A percentile compares a stretch with the other conserved stretches of the same genome.
Conservation (phyloP, 2,888 invertebrate species). For the Heteromyza rotundicornis region DNA sequence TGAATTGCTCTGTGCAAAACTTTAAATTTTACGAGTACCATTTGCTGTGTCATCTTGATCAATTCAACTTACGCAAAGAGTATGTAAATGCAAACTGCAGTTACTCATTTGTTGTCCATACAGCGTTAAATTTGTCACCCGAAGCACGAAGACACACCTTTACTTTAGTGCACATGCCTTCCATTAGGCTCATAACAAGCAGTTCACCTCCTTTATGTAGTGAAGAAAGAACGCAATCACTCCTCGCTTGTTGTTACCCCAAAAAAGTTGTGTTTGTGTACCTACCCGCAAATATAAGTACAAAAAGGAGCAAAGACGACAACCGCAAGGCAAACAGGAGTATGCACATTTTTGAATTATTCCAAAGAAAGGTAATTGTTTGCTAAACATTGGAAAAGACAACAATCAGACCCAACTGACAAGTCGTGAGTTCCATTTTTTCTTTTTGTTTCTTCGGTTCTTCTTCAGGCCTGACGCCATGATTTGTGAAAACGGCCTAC, state of each 20-base stretch:
- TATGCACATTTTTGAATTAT: neutral
- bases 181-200: neutral
- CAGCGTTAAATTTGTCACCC: neutral
- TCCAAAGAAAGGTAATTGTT: no score
- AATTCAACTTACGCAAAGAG: neutral
- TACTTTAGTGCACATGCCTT: no score
- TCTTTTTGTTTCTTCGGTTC: no score
- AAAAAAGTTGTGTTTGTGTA: no score
- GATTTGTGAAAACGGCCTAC: no score
- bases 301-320: no score
- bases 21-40: neutral
- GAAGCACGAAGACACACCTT: neutral
- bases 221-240: neutral
- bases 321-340: neutral
- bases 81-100: neutral
- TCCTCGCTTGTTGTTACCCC: no score
- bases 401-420: constrained; percentile 9
- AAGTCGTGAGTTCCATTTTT: no score
- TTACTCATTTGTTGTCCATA: neutral
- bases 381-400: constrained; percentile 21
- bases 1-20: neutral
- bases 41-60: no score
- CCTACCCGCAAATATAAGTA: neutral
- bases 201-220: neutral
- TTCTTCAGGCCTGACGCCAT: no score